These are phyloP conservation scores for Sebastes ruberrimus DNA, from an alignment of 2,797 vertebrate genomes.

Conservation along the genomic window DNA sequence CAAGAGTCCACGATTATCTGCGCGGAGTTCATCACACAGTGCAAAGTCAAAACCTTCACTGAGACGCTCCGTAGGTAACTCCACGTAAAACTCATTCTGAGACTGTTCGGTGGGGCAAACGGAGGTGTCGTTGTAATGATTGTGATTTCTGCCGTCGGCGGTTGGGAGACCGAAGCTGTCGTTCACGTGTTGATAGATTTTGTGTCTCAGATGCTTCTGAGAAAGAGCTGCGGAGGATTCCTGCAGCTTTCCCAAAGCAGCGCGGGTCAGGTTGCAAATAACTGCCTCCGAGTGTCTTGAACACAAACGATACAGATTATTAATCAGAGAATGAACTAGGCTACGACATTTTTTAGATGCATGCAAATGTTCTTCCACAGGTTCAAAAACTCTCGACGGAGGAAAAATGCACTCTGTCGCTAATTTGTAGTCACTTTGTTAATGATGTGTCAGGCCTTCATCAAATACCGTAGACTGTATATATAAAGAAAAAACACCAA, in stretches of 20 bases:
- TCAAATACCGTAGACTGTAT: too few species aligned
- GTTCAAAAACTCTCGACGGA: not conserved
- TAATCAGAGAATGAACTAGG: not conserved
- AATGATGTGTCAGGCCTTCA: not conserved
- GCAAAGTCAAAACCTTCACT: conserved; percentile 83
- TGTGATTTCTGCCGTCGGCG: conserved; percentile 9
- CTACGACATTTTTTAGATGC: not conserved
- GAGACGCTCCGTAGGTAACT: conserved; percentile 77
- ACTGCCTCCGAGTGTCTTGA: conserved; percentile 84
- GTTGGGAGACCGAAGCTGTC: not conserved
- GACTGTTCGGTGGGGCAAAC: conserved; percentile 74
- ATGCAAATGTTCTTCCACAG: not conserved
- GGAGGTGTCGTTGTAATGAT: conserved; percentile 55
- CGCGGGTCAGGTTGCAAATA: conserved; percentile 83
- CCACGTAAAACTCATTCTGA: conserved; percentile 78
- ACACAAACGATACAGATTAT: conserved; percentile 17
- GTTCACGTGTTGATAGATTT: not conserved
- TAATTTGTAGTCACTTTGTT: not conserved
- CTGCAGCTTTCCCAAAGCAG: conserved; percentile 15
- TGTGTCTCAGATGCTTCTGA: not conserved
- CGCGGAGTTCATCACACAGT: conserved; percentile 64
- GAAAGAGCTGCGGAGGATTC: conserved; percentile 13
- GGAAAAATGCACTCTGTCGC: not conserved
- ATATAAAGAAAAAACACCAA: too few species aligned
- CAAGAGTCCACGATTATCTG: conserved; percentile 71